These are phyloP conservation scores for Chelonus insularis DNA, from an alignment of 1,140 invertebrate genomes.

Conservation along the genomic window DNA sequence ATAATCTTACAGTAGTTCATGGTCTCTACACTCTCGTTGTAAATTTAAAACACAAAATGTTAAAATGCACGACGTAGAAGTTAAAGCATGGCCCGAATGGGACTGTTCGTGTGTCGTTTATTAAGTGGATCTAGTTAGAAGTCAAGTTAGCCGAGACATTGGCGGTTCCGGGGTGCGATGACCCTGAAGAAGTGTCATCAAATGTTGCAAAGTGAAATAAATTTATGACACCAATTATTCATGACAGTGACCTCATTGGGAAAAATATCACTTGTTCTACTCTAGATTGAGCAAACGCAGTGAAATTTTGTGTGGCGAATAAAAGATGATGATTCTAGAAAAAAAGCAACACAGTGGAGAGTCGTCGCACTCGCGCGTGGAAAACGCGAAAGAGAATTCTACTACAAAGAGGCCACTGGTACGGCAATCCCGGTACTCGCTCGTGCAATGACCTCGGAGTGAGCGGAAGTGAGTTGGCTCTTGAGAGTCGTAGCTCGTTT, in stretches of 20 bases:
- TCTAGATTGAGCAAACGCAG: not conserved
- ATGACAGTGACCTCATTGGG: too few relatives aligned
- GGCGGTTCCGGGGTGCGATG: not conserved
- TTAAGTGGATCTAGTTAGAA: conserved; percentile 7
- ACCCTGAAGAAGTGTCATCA: not conserved
- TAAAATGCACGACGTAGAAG: conserved; percentile 9
- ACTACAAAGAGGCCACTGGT: conserved; percentile 27
- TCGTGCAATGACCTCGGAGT: conserved; percentile 35
- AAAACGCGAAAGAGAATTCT: conserved; percentile 15
- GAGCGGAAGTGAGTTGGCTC: conserved; percentile 33
- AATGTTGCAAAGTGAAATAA: not conserved
- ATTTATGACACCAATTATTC: not conserved
- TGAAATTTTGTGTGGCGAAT: not conserved
- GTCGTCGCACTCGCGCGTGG: not conserved
- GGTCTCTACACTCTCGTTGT: not conserved
- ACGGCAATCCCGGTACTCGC: conserved; percentile 29
- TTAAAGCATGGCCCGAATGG: conserved; percentile 4
- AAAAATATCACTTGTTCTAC: too few relatives aligned
- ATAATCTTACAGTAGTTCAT: conserved; percentile 35
- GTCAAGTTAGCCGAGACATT: not conserved
- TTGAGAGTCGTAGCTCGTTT: conserved; percentile 20
- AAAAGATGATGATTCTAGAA: not conserved
- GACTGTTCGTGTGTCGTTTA: conserved; percentile 26
- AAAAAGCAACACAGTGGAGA: conserved; percentile 3
- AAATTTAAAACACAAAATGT: not conserved